Evolutionary conservation across 2,797 vertebrate species (phyloP).

Genomic region (Triplophysa yarkandensis): DNA sequence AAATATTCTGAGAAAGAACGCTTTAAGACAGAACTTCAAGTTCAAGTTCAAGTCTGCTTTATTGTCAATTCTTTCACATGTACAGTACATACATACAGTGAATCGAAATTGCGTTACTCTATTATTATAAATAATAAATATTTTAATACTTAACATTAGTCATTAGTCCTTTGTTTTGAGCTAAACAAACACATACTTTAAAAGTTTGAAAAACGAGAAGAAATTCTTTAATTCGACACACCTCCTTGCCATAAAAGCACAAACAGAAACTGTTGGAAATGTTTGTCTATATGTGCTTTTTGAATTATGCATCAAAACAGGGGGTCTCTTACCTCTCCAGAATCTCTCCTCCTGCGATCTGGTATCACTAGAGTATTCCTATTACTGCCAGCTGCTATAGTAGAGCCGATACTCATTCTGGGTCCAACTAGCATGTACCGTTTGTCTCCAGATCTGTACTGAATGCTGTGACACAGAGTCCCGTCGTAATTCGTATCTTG

Average conservation of each 20-base stretch:
- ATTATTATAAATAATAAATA: too few species aligned
- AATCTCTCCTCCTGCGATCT: slow-evolving; percentile 39
- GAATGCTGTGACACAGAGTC: slow-evolving; percentile 65
- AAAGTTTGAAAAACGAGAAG: too few species aligned
- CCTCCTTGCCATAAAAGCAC: too few species aligned
- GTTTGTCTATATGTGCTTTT: neutral
- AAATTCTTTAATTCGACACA: neutral
- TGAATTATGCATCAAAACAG: neutral
- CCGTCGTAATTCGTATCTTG: slow-evolving; percentile 59
- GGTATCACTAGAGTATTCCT: slow-evolving; percentile 57
- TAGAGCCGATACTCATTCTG: slow-evolving; percentile 62
- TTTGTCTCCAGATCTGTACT: slow-evolving; percentile 68
- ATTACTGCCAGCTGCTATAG: slow-evolving; percentile 58
- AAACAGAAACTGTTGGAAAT: neutral
- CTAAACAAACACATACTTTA: too few species aligned
- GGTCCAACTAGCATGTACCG: slow-evolving; percentile 68
- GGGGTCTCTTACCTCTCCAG: slow-evolving; percentile 39
- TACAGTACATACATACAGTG: too few species aligned
- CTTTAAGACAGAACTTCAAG: too few species aligned
- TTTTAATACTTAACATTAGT: too few species aligned
- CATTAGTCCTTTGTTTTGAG: too few species aligned
- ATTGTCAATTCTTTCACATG: too few species aligned
- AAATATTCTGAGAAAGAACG: too few species aligned
- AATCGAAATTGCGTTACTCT: too few species aligned
- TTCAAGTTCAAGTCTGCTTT: too few species aligned